Evolutionary conservation across 1,140 invertebrate species (phyloP).

Genomic region (Papilio glaucus): DNA sequence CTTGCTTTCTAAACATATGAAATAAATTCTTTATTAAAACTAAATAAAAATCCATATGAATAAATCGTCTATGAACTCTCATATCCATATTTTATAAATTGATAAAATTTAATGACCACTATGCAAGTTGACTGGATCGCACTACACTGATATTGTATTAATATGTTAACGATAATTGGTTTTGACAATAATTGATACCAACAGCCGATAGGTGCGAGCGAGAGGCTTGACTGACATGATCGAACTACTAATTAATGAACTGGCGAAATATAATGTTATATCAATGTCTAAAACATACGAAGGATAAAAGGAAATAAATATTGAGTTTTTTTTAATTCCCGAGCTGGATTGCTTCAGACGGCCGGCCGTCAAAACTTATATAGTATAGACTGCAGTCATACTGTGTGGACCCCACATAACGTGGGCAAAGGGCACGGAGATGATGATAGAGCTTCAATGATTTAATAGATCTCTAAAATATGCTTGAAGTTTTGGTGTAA

Average conservation of each 20-base stretch:
- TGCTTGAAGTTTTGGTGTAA: no score
- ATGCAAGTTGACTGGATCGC: neutral
- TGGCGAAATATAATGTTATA: neutral
- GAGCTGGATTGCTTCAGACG: no score
- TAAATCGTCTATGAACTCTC: neutral
- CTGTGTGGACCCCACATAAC: no score
- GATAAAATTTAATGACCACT: neutral
- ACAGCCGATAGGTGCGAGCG: neutral
- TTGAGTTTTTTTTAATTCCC: no score
- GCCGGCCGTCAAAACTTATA: no score
- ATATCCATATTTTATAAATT: neutral
- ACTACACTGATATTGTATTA: neutral
- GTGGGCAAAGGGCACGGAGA: no score
- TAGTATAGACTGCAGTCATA: no score
- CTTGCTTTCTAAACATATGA: neutral
- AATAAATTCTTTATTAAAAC: neutral
- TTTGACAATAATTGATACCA: conserved; percentile 7
- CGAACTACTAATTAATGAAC: neutral
- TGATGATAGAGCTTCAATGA: no score
- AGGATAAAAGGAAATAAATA: no score
- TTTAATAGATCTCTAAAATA: neutral
- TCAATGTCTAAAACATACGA: neutral
- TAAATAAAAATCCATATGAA: neutral
- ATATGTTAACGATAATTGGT: conserved; percentile 1
- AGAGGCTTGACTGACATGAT: neutral